Evolutionary conservation across 2,888 invertebrate genomes (phyloP), one percentile per base, ranked within the genome.

Genomic region (Orthonychiurus folsomi): DNA sequence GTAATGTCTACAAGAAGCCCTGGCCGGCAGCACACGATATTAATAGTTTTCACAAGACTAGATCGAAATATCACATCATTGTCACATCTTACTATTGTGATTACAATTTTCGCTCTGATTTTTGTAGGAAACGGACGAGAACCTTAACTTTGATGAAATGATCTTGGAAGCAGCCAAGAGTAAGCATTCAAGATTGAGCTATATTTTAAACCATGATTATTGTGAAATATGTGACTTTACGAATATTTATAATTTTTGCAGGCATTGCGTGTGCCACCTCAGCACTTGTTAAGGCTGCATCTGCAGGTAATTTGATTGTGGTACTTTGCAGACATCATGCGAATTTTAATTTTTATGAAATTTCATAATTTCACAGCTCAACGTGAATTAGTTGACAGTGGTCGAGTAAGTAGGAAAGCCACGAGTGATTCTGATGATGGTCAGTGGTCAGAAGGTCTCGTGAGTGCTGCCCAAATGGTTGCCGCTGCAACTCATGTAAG

Each of bases 121-220:
- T 47, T 62, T 65, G 9, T 79, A 93, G 89, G 89, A 89, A 77
- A 84, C 90, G 2, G 93, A 94, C 76, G 93, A 95, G 77, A 89
- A 86, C 69, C 83, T 97, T 79, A 94, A 94, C 80, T 99, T 99
- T 78, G 99, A 99, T 77, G 97, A 96, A 80, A 95, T 97, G 88
- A 99, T 99, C 73, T 79, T 99, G 74, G 94, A 95, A 76, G 97
- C 97, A 0, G 97, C 97, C 50, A 95, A 95, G 80, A 92, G 93
- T 1, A n/a, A n/a, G n/a, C n/a, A n/a, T n/a, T n/a, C n/a, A n/a
- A n/a, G n/a, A n/a, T n/a, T n/a, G n/a, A n/a, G n/a, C n/a, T n/a
- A n/a, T n/a, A n/a, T n/a, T n/a, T n/a, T n/a, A n/a, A n/a, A n/a
- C n/a, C n/a, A n/a, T n/a, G n/a, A n/a, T n/a, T n/a, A n/a, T n/a